Conservation (phyloP, 2,797 vertebrate species). For the Sternarchorhynchus goeldii region DNA sequence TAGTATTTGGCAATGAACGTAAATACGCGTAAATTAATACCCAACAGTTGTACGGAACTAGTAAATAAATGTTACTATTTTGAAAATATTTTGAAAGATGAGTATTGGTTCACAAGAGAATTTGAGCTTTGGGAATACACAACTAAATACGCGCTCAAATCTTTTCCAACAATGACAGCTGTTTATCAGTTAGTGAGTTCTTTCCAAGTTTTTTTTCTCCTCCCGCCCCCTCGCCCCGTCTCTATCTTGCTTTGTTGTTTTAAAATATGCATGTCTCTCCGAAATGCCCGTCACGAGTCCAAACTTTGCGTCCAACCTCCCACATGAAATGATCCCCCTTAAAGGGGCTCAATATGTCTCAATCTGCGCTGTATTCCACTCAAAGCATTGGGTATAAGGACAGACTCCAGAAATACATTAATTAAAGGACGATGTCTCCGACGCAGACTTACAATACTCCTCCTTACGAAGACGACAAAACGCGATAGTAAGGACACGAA, state of each 20-base stretch:
- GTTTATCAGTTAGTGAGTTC: conserved; percentile 96
- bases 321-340: conserved; percentile 99
- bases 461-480: conserved; percentile 78
- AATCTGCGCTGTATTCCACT: conserved; percentile 95
- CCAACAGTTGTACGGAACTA: background rate
- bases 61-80: conserved; percentile 14
- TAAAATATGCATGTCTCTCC: conserved; percentile 99
- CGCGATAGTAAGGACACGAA: conserved; percentile 70
- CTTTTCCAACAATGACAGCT: conserved; percentile 88
- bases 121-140: conserved; percentile 62
- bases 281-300: conserved; percentile 99
- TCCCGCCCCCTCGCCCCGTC: conserved; percentile 74
- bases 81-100: conserved; percentile 5
- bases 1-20: background rate
- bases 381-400: conserved; percentile 84
- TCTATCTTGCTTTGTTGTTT: conserved; percentile 96
- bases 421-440: conserved; percentile 74
- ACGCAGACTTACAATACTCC: conserved; percentile 71
- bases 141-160: conserved; percentile 69
- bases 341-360: conserved; percentile 99
- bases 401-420: conserved; percentile 79
- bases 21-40: conserved; percentile 21
- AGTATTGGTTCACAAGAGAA: conserved; percentile 42
- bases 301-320: conserved; percentile 99
- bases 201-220: conserved; percentile 80